Evolutionary conservation across 2,888 invertebrate species (phyloP).

Genomic region (Micropterix aruncella): DNA sequence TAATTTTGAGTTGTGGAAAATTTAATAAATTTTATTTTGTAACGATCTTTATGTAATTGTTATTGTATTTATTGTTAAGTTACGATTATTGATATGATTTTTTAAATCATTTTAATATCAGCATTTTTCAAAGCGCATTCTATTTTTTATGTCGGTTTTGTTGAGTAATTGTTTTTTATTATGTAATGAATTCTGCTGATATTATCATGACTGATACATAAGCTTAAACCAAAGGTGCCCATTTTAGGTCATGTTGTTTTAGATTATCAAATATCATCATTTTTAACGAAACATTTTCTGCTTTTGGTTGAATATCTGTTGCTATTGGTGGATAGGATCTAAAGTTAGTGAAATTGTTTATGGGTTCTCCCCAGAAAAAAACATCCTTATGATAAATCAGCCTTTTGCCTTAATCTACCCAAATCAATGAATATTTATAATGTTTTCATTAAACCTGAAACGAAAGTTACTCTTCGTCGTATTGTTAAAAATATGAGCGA

Average conservation of each 20-base stretch:
- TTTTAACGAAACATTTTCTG: no score
- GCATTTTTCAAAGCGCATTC: no score
- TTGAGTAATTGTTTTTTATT: neutral
- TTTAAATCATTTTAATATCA: neutral
- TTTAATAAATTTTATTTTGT: conserved; percentile 4
- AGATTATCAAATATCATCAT: no score
- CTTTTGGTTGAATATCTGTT: no score
- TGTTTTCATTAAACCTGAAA: no score
- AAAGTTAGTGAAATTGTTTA: no score
- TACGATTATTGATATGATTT: neutral
- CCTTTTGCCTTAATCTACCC: conserved; percentile 1
- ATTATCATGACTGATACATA: neutral
- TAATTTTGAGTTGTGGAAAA: conserved; percentile 4
- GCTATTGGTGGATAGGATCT: no score
- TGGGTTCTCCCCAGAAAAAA: no score
- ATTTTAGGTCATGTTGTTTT: conserved; percentile 51
- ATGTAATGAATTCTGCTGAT: neutral
- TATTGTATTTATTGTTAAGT: neutral
- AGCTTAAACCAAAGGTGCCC: conserved; percentile 70
- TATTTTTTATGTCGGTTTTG: no score
- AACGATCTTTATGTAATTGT: conserved; percentile 1
- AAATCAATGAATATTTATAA: conserved; percentile 10
- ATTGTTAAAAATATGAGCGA: neutral
- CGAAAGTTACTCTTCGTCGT: neutral
- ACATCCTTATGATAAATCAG: conserved; percentile 15